phyloP scores from a whole-genome alignment of 1,140 invertebrate species.

The Drosophila serrata region DNA sequence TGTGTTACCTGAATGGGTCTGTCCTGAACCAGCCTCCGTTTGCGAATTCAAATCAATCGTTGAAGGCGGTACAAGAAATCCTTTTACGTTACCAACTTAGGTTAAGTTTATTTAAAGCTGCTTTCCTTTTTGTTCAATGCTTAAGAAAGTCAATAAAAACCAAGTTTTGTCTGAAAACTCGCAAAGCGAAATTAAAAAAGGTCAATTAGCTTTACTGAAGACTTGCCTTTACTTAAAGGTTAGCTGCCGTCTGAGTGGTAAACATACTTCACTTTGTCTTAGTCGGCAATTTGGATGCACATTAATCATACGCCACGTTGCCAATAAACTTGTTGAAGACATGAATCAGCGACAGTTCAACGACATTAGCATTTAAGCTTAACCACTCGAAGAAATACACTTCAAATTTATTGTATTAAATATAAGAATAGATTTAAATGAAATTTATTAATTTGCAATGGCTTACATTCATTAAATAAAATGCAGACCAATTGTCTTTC shows the following conservation, averaged over 20 bases:
- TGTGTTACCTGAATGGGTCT: constrained; percentile 14
- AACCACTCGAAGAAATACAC: background rate
- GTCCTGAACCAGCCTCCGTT: background rate
- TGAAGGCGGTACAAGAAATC: background rate
- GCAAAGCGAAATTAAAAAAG: background rate
- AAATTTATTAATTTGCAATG: background rate
- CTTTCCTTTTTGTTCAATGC: background rate
- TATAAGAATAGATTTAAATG: background rate
- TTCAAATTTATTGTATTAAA: background rate
- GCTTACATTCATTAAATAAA: background rate
- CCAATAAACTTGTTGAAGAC: constrained; percentile 33
- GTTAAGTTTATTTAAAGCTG: background rate
- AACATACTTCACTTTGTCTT: constrained; percentile 24
- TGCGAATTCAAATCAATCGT: constrained; percentile 2
- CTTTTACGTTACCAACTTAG: background rate
- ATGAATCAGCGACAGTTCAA: constrained; percentile 52
- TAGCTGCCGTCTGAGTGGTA: constrained; percentile 22
- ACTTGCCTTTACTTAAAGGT: constrained; percentile 15
- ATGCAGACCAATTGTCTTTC: background rate
- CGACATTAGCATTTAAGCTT: constrained; percentile 26
- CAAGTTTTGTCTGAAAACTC: background rate
- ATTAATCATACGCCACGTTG: constrained; percentile 69
- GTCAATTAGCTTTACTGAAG: background rate
- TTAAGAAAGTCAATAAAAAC: background rate
- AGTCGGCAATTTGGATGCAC: constrained; percentile 29